Evolutionary conservation across 2,113 vertebrate species (phyloP).

Genomic region (Todiramphus chloris): DNA sequence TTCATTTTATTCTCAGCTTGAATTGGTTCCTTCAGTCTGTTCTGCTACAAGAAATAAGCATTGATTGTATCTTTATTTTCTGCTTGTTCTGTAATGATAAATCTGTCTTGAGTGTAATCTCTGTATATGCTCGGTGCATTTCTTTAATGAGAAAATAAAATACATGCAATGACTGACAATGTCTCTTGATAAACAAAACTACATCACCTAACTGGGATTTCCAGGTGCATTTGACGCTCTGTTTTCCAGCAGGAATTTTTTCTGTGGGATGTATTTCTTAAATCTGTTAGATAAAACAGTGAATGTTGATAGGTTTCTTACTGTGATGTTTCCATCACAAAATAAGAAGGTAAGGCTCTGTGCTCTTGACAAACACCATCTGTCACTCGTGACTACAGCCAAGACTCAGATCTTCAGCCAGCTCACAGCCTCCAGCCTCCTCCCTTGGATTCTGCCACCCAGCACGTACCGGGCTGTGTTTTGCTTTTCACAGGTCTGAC

Average conservation of each 20-base stretch:
- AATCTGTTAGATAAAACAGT: not conserved
- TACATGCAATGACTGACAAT: not conserved
- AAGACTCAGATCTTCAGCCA: not conserved
- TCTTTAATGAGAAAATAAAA: constrained; percentile 52
- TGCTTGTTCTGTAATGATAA: not conserved
- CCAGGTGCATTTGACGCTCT: not conserved
- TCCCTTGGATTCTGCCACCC: not conserved
- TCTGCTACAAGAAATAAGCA: not conserved
- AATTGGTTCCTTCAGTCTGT: not conserved
- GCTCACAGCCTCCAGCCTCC: not conserved
- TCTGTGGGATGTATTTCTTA: not conserved
- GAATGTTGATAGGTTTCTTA: not conserved
- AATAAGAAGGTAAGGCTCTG: constrained; percentile 25
- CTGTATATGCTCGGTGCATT: not conserved
- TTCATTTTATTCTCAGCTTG: not conserved
- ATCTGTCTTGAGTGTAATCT: not conserved
- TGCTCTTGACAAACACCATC: constrained; percentile 49
- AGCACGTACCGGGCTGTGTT: not conserved
- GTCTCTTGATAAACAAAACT: not conserved
- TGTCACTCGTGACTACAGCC: not conserved
- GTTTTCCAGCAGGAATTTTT: not conserved
- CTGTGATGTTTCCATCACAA: not conserved
- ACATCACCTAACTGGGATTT: not conserved
- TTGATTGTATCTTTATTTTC: not conserved
- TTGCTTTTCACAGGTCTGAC: not conserved